These are phyloP conservation scores for Sebastes matsubarae DNA, from an alignment of 2,797 vertebrate species.

Conservation along the genomic window DNA sequence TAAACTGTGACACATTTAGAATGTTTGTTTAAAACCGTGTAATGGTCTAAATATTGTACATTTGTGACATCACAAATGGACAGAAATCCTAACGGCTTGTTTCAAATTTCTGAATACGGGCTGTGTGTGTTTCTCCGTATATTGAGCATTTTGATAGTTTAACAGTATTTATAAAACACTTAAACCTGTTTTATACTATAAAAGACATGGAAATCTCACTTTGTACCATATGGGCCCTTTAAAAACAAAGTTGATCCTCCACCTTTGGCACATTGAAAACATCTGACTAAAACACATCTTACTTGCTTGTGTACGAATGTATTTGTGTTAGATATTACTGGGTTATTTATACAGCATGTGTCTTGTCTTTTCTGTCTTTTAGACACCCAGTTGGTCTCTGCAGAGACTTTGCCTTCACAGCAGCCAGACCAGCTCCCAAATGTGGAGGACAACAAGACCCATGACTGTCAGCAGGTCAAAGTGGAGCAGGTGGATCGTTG, in stretches of 20 bases:
- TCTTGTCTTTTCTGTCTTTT: background rate
- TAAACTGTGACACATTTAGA: too few relatives aligned
- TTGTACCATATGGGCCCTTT: too few relatives aligned
- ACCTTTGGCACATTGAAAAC: background rate
- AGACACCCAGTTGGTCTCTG: background rate
- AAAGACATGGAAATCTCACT: too few relatives aligned
- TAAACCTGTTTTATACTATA: too few relatives aligned
- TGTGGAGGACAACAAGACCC: background rate
- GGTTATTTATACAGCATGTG: background rate
- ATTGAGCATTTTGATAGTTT: too few relatives aligned
- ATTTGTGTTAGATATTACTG: background rate
- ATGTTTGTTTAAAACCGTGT: too few relatives aligned
- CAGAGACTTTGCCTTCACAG: background rate
- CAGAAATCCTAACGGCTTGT: too few relatives aligned
- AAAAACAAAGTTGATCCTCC: background rate
- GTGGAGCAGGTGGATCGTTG: slow-evolving; percentile 37
- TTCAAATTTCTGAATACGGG: too few relatives aligned
- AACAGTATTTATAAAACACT: too few relatives aligned
- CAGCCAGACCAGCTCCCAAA: background rate
- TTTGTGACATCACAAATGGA: too few relatives aligned
- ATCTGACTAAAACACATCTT: background rate
- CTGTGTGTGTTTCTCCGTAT: too few relatives aligned
- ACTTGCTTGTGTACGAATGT: background rate
- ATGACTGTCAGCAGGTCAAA: slow-evolving; percentile 10
- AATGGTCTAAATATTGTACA: too few relatives aligned